A percentile compares a stretch with the other conserved stretches of the same genome.
phyloP scores from a whole-genome alignment of 1,140 invertebrate genomes.

The Drosophila santomea region DNA sequence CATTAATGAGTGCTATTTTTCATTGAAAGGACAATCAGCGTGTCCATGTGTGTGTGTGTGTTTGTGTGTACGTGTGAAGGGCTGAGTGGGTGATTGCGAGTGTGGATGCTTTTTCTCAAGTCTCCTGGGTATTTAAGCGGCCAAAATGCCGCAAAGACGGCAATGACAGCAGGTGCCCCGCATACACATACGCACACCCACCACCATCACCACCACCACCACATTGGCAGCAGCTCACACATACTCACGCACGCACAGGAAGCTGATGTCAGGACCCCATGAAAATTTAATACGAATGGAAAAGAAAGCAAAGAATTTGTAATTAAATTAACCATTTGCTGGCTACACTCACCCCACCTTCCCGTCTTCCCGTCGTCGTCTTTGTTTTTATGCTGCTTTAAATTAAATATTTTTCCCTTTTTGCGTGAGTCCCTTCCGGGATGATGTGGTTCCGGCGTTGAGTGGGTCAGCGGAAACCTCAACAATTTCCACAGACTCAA shows the following conservation, averaged over 20 bases:
- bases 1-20: conserved; percentile 83
- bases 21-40: conserved; percentile 76
- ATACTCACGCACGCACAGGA: not conserved
- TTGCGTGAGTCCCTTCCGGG: conserved; percentile 40
- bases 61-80: conserved; percentile 5
- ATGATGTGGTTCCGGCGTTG: conserved; percentile 21
- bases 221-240: not conserved
- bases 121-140: conserved; percentile 75
- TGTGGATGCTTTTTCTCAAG: conserved; percentile 23
- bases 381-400: conserved; percentile 38
- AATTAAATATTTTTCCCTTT: conserved; percentile 52
- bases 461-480: conserved; percentile 60
- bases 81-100: conserved; percentile 2
- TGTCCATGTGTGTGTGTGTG: conserved; percentile 10
- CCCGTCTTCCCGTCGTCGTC: not conserved
- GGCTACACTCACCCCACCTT: conserved; percentile 1
- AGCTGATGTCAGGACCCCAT: conserved; percentile 38
- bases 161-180: conserved; percentile 67
- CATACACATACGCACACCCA: conserved; percentile 11
- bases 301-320: conserved; percentile 78
- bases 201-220: not conserved
- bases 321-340: conserved; percentile 81
- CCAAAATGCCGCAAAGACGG: conserved; percentile 60
- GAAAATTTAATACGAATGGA: conserved; percentile 74
- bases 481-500: conserved; percentile 67